Base-by-base conservation (phyloP, 2,888 invertebrate genomes). In the Apodemia mormo region DNA sequence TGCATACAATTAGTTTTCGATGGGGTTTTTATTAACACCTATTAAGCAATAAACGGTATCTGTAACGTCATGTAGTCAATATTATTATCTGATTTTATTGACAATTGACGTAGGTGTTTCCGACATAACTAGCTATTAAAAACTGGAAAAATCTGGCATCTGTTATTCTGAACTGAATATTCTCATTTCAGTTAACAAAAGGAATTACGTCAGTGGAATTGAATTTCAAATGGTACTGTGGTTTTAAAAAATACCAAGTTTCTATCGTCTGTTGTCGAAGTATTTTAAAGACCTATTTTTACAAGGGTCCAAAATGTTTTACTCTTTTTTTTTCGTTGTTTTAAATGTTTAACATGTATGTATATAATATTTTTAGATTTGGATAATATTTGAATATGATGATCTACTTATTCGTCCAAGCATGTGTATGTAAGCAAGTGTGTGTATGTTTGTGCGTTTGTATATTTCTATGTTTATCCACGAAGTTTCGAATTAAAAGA, bases 141-240 rank as follows among this genome's bases (percentile, higher is more conserved):
- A 52, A 52, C 52, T n/a, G n/a, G 52, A 52, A n/a, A 52, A 52
- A 52, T 52, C 52, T 52, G 52, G 52, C 52, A 14, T 52, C n/a
- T 52, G 52, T n/a, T 52, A n/a, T 52, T 52, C 14, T 52, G 52
- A n/a, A 52, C 52, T 52, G 52, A 52, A n/a, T 52, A 52, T 52
- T 52, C 52, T 52, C n/a, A 52, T 52, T n/a, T 52, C n/a, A n/a
- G n/a, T 52, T 52, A 52, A 52, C n/a, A 52, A n/a, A 52, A 52
- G n/a, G n/a, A 4, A 52, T n/a, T n/a, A 14, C 52, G n/a, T 52
- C 52, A 52, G n/a, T 52, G 14, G 6, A 49, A 49, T 14, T 49
- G 14, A 52, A 2, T 6, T 52, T n/a, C 14, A 52, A 52, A n/a
- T 52, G 6, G n/a, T 49, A 49, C 1, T 49, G 12, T 52, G 4